phyloP scores from a whole-genome alignment of 1,140 invertebrate species.

The Arctopsyche grandis region DNA sequence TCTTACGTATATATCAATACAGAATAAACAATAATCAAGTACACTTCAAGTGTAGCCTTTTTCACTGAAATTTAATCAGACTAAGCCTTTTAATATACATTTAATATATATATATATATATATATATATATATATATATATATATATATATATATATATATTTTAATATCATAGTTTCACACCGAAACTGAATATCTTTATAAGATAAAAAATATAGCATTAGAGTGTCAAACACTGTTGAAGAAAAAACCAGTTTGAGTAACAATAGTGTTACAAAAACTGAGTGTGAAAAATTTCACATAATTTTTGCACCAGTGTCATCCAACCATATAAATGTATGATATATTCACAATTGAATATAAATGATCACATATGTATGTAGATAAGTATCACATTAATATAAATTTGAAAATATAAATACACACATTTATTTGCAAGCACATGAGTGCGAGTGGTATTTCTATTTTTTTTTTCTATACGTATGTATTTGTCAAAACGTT shows the following conservation, averaged over 20 bases:
- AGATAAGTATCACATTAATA: background rate
- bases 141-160: slow-evolving; percentile 2
- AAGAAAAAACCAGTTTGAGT: background rate
- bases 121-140: background rate
- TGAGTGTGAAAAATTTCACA: no score
- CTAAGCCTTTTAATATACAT: background rate
- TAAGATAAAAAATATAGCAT: slow-evolving; percentile 12
- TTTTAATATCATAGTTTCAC: background rate
- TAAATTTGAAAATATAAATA: background rate
- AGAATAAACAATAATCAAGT: no score
- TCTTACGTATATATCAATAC: no score
- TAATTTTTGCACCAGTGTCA: background rate
- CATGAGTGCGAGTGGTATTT: background rate
- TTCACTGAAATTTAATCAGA: no score
- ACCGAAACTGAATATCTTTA: background rate
- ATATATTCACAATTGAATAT: slow-evolving; percentile 24
- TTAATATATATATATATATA: background rate
- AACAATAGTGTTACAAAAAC: no score
- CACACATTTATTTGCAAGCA: background rate
- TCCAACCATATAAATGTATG: background rate
- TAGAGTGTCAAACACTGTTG: background rate
- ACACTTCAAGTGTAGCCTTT: no score
- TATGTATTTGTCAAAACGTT: background rate
- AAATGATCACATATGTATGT: slow-evolving; percentile 1
- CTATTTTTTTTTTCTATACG: background rate